phyloP scores from a whole-genome alignment of 1,140 invertebrate species.

The Drosophila sulfurigaster region DNA sequence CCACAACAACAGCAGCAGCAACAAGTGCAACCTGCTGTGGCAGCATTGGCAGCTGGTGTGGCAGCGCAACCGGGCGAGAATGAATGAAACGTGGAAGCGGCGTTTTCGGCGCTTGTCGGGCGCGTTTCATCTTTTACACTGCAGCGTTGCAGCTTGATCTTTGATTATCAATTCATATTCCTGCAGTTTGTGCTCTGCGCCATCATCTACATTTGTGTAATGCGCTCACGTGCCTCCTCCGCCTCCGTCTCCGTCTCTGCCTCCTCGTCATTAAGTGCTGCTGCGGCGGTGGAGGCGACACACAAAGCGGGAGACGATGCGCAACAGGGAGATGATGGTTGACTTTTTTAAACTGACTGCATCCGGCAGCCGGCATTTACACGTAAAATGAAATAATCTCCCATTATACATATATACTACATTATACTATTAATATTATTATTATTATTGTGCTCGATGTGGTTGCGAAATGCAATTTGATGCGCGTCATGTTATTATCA shows the following conservation, averaged over 20 bases:
- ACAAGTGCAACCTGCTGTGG: slow-evolving; percentile 19
- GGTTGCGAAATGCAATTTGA: slow-evolving; percentile 40
- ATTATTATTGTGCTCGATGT: slow-evolving; percentile 46
- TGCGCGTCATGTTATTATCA: slow-evolving; percentile 31
- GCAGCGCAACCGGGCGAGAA: slow-evolving; percentile 55
- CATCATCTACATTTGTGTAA: slow-evolving; percentile 67
- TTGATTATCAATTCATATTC: slow-evolving; percentile 77
- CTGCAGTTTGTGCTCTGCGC: slow-evolving; percentile 72
- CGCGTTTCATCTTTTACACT: slow-evolving; percentile 77
- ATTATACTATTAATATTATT: not conserved
- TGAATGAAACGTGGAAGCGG: slow-evolving; percentile 84
- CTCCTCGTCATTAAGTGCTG: no score
- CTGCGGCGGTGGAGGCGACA: not conserved
- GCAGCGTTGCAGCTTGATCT: slow-evolving; percentile 69
- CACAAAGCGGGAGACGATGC: not conserved
- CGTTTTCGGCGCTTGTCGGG: slow-evolving; percentile 80
- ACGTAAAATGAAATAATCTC: slow-evolving; percentile 67
- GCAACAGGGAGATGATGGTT: not conserved
- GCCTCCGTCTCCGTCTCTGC: no score
- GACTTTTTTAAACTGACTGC: slow-evolving; percentile 44
- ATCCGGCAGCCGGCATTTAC: slow-evolving; percentile 72
- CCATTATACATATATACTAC: slow-evolving; percentile 23
- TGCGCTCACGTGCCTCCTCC: slow-evolving; percentile 42
- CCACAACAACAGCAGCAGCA: slow-evolving; percentile 15
- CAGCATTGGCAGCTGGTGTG: slow-evolving; percentile 23